Evolutionary conservation across 2,888 invertebrate genomes (phyloP).

Genomic region (Chrysolina oricalcia): DNA sequence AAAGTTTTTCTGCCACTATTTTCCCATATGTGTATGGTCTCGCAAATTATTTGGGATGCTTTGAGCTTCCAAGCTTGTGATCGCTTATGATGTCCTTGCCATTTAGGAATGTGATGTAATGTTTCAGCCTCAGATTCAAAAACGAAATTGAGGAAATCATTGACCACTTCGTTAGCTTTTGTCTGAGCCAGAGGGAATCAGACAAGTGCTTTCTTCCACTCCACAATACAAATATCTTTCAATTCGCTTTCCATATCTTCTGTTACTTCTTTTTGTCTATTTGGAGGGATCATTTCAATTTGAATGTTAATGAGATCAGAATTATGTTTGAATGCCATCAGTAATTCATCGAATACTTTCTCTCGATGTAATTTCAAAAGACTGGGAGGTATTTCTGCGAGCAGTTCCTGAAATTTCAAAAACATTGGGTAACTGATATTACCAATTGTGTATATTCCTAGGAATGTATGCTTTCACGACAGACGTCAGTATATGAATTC

Average conservation of each 20-base stretch:
- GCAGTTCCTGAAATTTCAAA: background rate
- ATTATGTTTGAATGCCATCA: background rate
- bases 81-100: too few species aligned
- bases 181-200: too few species aligned
- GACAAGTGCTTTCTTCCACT: too few species aligned
- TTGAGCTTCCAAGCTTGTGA: too few species aligned
- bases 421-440: background rate
- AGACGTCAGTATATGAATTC: too few species aligned
- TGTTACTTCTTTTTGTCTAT: background rate
- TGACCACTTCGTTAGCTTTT: background rate
- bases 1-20: too few species aligned
- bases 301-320: background rate
- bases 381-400: background rate
- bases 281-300: conserved; percentile 7
- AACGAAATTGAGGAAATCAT: background rate
- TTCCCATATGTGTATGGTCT: too few species aligned
- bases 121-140: conserved; percentile 1
- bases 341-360: background rate
- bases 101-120: too few species aligned
- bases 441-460: too few species aligned
- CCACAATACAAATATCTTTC: background rate
- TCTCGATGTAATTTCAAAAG: background rate
- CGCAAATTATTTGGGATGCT: too few species aligned
- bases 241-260: conserved; percentile 2
- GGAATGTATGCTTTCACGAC: too few species aligned